phyloP scores from a whole-genome alignment of 2,888 invertebrate species.

The Oxystoma pomonae region DNA sequence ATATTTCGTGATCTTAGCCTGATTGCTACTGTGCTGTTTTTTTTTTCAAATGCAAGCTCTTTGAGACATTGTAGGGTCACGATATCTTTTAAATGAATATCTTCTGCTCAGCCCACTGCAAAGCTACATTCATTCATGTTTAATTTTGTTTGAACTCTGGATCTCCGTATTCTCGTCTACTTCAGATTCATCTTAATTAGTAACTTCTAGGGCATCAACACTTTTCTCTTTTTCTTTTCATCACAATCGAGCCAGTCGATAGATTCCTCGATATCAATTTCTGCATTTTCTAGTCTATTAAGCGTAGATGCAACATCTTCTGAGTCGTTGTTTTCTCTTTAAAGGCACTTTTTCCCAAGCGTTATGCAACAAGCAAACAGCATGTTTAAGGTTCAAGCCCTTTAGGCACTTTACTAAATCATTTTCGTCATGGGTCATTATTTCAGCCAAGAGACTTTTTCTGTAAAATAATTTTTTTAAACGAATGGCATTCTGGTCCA shows the following conservation, averaged over 20 bases:
- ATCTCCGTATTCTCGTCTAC: constrained; percentile 1
- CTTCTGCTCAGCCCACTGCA: constrained; percentile 13
- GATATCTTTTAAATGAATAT: constrained; percentile 8
- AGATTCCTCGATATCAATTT: no score
- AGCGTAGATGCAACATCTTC: no score
- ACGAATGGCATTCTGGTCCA: constrained; percentile 17
- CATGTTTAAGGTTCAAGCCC: no score
- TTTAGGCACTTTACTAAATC: no score
- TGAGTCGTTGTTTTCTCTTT: no score
- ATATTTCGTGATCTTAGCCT: constrained; percentile 4
- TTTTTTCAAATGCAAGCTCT: constrained; percentile 10
- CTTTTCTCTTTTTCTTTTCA: constrained; percentile 3
- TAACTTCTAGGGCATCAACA: background rate
- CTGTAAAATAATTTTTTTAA: constrained; percentile 8
- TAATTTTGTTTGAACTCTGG: background rate
- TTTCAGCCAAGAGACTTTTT: constrained; percentile 16
- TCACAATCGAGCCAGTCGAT: no score
- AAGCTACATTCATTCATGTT: constrained; percentile 4
- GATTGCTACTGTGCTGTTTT: background rate
- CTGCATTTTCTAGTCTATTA: no score
- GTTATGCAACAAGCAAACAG: no score
- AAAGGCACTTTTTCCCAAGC: no score
- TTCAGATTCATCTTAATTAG: background rate
- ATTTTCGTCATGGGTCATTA: constrained; percentile 7
- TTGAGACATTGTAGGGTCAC: constrained; percentile 10